Conservation (phyloP, 2,113 vertebrate species). For the Electrona antarctica region DNA sequence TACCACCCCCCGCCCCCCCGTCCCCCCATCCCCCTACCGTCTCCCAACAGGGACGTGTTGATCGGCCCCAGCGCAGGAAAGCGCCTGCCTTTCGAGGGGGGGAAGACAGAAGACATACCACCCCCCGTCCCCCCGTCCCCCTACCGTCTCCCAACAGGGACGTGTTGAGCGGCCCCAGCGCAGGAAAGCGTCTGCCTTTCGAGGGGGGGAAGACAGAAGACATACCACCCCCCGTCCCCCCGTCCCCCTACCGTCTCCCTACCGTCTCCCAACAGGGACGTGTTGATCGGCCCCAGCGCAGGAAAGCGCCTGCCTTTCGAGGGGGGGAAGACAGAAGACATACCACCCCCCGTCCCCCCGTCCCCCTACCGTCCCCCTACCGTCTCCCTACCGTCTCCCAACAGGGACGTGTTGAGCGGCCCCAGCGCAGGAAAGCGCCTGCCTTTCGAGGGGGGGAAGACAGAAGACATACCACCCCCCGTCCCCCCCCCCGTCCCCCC, state of each 20-base stretch:
- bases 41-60: constrained; percentile 79
- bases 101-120: constrained; percentile 57
- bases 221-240: constrained; percentile 27
- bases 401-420: constrained; percentile 84
- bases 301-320: constrained; percentile 35
- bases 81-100: constrained; percentile 38
- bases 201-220: constrained; percentile 56
- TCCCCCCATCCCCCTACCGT: too few relatives aligned
- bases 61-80: constrained; percentile 67
- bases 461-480: constrained; percentile 55
- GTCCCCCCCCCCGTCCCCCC: constrained; percentile 23
- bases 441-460: constrained; percentile 49
- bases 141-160: constrained; percentile 42
- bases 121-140: not conserved
- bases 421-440: constrained; percentile 29
- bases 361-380: too few relatives aligned
- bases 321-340: constrained; percentile 59
- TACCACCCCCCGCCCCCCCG: constrained; percentile 10
- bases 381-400: too few relatives aligned
- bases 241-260: too few relatives aligned
- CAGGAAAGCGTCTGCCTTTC: constrained; percentile 38
- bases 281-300: constrained; percentile 81
- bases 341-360: constrained; percentile 11
- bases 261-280: constrained; percentile 64
- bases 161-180: constrained; percentile 82